Evolutionary conservation across 2,797 vertebrate species (phyloP), one percentile per base, ranked within the genome.

Genomic region (Picus viridis): DNA sequence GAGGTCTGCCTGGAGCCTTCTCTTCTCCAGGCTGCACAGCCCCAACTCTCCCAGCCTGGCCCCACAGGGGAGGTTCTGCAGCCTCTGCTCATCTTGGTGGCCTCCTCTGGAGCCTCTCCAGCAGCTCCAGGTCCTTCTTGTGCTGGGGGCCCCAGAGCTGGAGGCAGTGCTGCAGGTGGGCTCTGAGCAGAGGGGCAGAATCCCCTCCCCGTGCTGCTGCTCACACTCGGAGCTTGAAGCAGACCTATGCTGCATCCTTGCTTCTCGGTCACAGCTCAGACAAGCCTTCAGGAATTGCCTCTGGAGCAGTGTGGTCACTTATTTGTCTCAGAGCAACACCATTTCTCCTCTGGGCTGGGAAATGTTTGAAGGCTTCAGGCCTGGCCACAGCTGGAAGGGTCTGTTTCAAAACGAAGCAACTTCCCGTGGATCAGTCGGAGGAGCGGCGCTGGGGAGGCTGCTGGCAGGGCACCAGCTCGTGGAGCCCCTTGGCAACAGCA

Each of bases 371-470:
- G 14, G 53, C 59, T 90, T 82, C 49, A 45, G 65, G 34, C 54
- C 65, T 90, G 77, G 70, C 74, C 16, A 2, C 39, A 17, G 68
- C 86, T 86, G 77, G 67, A 83, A 78, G 84, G 32, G 26, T 75
- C 91, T 84, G 82, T 68, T 91, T 90, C 43, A 88, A 90, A 87
- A 90, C 20, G 26, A 75, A 54, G 61, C 14, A 7, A 10, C 73
- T 94, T 80, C 78, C 70, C 87, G 68, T 65, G 27, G 51, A 19
- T 88, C 30, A 5, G 41, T 64, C 59, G n/a, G 43, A 61, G 86
- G 79, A 63, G 63, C 69, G 57, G 71, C 36, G 70, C 8, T 0
- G 3, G 15, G 53, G 36, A 86, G 13, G 8, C 17, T 49, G 41
- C 30, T 90, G 73, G 90, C 85, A 65, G 36, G 54, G 32, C 32